Percentiles rank a stretch among this genome's conserved stretches.
phyloP scores from a whole-genome alignment of 2,888 invertebrate species.

The Eudemis profundana region DNA sequence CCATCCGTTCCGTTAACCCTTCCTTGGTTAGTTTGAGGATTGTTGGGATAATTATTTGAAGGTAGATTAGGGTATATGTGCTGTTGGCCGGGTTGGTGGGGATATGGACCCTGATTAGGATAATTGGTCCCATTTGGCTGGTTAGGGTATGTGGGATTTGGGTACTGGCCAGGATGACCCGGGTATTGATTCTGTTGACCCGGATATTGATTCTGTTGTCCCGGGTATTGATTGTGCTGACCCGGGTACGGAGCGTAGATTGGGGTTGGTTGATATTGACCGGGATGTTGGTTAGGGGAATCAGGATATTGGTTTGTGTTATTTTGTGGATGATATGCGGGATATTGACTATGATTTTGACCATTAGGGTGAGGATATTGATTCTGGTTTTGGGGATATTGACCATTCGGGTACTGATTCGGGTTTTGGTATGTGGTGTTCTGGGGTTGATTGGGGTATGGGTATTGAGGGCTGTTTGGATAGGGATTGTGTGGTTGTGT shows the following conservation, averaged over 20 bases:
- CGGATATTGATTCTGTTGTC: conserved; percentile 36
- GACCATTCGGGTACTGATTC: conserved; percentile 19
- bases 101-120: conserved; percentile 45
- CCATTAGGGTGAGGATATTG: conserved; percentile 30
- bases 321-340: neutral
- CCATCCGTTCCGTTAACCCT: conserved; percentile 41
- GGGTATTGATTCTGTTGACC: conserved; percentile 37
- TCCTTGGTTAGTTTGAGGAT: conserved; percentile 15
- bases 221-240: conserved; percentile 36
- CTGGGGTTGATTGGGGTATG: conserved; percentile 30
- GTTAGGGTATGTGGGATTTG: conserved; percentile 2
- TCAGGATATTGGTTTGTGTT: conserved; percentile 18
- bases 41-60: conserved; percentile 42
- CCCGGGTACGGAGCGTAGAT: conserved; percentile 27
- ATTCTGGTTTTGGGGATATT: conserved; percentile 15
- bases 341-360: conserved; percentile 23
- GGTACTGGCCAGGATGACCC: conserved; percentile 19
- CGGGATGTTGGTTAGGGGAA: conserved; percentile 29
- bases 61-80: conserved; percentile 43
- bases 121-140: conserved; percentile 36
- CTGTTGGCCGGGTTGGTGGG: conserved; percentile 43
- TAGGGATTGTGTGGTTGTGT: conserved; percentile 42
- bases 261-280: conserved; percentile 38
- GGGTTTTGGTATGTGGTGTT: conserved; percentile 32
- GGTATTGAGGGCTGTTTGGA: conserved; percentile 38